These are phyloP conservation scores for Elymnias hypermnestra DNA, from an alignment of 1,140 invertebrate genomes.

Conservation along the genomic window DNA sequence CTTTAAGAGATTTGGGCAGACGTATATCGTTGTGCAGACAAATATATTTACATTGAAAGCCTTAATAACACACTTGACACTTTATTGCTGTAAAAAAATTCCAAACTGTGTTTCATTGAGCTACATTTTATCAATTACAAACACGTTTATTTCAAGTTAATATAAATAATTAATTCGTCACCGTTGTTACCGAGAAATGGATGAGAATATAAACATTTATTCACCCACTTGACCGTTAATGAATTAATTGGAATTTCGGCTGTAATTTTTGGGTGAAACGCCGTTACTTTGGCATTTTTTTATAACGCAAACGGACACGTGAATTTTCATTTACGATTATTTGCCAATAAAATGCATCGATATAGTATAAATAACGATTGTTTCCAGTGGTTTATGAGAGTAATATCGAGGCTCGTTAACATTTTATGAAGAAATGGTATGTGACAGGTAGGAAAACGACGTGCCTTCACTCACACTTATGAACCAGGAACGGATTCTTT, in stretches of 20 bases:
- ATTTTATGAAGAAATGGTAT: constrained; percentile 67
- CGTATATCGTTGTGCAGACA: too few relatives aligned
- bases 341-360: constrained; percentile 24
- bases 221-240: constrained; percentile 19
- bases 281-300: constrained; percentile 24
- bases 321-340: constrained; percentile 35
- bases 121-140: too few relatives aligned
- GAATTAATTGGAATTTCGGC: constrained; percentile 26
- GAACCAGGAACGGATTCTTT: constrained; percentile 67
- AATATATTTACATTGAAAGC: too few relatives aligned
- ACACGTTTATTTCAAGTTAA: too few relatives aligned
- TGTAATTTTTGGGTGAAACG: constrained; percentile 14
- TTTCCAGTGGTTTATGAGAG: constrained; percentile 43
- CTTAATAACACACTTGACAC: too few relatives aligned
- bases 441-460: constrained; percentile 31
- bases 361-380: constrained; percentile 31
- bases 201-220: constrained; percentile 30
- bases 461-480: constrained; percentile 50
- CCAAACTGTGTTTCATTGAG: too few relatives aligned
- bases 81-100: too few relatives aligned
- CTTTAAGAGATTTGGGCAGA: too few relatives aligned
- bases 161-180: constrained; percentile 20
- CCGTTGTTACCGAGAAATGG: constrained; percentile 23
- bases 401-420: constrained; percentile 50
- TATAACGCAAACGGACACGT: constrained; percentile 2